Evolutionary conservation across 2,797 vertebrate species (phyloP), one percentile per base, ranked within the genome.

Genomic region (Melanotaenia trifasciata): DNA sequence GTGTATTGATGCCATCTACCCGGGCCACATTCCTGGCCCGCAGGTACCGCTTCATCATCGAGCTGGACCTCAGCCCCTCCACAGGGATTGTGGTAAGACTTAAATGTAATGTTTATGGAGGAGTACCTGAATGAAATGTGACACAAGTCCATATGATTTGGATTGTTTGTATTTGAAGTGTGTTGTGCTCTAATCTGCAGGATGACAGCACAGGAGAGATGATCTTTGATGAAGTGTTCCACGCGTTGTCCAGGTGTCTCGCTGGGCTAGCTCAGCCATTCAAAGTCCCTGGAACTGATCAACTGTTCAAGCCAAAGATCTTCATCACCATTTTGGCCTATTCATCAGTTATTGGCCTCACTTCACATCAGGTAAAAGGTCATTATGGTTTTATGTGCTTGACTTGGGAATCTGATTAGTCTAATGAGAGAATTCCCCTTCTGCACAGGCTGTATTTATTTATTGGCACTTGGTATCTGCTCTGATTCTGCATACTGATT

Each of bases 51-150:
- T 99, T 99, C 81, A 96, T 99, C 81, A 97, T 99, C 51, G 97
- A 98, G 78, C 93, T 99, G 72, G 98, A 99, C 78, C 96, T 99
- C 74, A 99, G 98, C 90, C 98, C 98, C n/a, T 99, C 98, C 87
- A 99, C 98, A 0, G 96, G 97, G 64, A 98, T 99, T 63, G 98
- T 99, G 96, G 98, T 99, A 89, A 96, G 95, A 80, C 18, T n/a
- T 26, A 8, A 40, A 65, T 18, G 22, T 56, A 40, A 5, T 3
- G 1, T 33, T 56, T 24, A 30, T 32, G 3, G 2, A 38, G 35
- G 0, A 8, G 32, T 62, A 58, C 6, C 35, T 58, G 45, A 63
- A 71, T 53, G 2, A 74, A 57, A 36, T 35, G n/a, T 32, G 2
- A 58, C 18, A n/a, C 30, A 33, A 20, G 20, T 20, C 43, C 7